Evolutionary conservation across 2,113 vertebrate species (phyloP).

Genomic region (Paralichthys olivaceus): DNA sequence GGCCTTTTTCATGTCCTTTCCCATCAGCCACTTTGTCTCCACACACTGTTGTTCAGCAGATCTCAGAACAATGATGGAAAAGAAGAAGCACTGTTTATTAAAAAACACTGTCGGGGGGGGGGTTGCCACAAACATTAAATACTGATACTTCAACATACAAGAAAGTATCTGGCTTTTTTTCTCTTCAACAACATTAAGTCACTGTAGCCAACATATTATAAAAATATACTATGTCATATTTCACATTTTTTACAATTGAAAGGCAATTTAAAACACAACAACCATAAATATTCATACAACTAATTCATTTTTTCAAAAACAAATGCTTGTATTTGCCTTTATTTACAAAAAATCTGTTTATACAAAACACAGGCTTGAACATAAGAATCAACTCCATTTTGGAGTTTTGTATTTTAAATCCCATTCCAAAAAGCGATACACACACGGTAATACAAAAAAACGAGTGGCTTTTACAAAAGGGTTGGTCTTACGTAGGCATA

Average conservation of each 20-base stretch:
- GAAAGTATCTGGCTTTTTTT: slow-evolving; percentile 40
- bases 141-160: slow-evolving; percentile 65
- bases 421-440: slow-evolving; percentile 45
- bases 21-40: slow-evolving; percentile 15
- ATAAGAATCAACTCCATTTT: slow-evolving; percentile 44
- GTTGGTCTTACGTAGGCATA: slow-evolving; percentile 71
- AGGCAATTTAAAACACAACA: slow-evolving; percentile 76
- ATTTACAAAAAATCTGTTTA: slow-evolving; percentile 50
- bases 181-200: slow-evolving; percentile 37
- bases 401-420: slow-evolving; percentile 52
- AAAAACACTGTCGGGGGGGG: slow-evolving; percentile 51
- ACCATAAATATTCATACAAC: slow-evolving; percentile 60
- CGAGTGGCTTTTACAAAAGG: slow-evolving; percentile 65
- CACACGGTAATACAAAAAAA: slow-evolving; percentile 55
- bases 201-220: slow-evolving; percentile 63
- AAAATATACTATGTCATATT: slow-evolving; percentile 77
- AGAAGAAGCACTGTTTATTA: slow-evolving; percentile 56
- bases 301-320: slow-evolving; percentile 24
- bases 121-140: slow-evolving; percentile 58
- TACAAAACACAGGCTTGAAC: slow-evolving; percentile 67
- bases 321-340: slow-evolving; percentile 21
- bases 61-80: slow-evolving; percentile 45
- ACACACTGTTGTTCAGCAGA: slow-evolving; percentile 35
- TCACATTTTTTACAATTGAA: slow-evolving; percentile 68
- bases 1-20: background rate